Conservation (phyloP, 1,140 invertebrate species). For the Habropoda laboriosa region DNA sequence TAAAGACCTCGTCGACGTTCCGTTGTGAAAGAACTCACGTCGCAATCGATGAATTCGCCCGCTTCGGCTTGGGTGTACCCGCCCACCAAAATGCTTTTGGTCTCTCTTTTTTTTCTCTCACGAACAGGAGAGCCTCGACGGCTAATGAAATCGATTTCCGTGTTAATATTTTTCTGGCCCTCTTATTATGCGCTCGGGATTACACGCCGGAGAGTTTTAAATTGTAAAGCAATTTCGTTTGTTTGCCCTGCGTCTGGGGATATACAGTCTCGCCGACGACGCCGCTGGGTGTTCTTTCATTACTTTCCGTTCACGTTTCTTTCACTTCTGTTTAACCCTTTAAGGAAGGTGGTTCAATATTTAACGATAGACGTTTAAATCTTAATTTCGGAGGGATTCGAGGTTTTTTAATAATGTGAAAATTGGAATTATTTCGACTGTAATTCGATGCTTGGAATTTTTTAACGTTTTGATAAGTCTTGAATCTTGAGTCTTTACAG, state of each 20-base stretch:
- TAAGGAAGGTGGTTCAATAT: no score
- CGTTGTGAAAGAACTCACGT: slow-evolving; percentile 7
- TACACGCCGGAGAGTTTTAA: background rate
- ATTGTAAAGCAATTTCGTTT: background rate
- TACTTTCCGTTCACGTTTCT: background rate
- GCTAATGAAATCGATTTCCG: slow-evolving; percentile 10
- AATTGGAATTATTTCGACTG: no score
- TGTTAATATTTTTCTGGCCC: background rate
- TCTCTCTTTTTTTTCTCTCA: no score
- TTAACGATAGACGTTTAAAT: no score
- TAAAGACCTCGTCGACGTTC: slow-evolving; percentile 33
- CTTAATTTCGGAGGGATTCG: no score
- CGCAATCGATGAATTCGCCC: background rate
- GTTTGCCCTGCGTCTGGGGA: background rate
- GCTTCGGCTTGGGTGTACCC: no score
- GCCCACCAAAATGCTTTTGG: no score
- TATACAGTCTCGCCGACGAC: background rate
- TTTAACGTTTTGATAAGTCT: no score
- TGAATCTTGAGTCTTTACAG: no score
- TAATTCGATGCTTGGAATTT: no score
- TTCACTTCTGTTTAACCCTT: background rate
- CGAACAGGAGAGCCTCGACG: background rate
- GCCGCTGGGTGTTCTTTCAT: no score
- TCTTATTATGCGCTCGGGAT: background rate
- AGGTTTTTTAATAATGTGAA: no score